Evolutionary conservation across 2,113 vertebrate genomes (phyloP), one percentile per base, ranked within the genome.

Genomic region (Strix aluco): DNA sequence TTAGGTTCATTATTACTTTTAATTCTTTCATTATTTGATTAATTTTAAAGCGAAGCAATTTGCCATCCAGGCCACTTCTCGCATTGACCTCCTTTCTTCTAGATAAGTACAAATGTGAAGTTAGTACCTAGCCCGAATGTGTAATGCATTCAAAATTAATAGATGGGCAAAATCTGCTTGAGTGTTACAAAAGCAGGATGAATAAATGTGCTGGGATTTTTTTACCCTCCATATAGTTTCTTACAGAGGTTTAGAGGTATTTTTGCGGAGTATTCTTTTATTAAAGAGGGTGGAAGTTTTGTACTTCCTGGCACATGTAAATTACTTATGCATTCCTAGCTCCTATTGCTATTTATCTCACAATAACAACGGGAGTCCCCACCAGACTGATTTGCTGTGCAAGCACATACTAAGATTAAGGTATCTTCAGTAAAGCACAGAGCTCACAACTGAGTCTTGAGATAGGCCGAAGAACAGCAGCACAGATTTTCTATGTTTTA

Each of bases 21-120:
- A 90, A 84, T 94, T 83, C 54, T 79, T 95, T 80, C 51, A 71
- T 69, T 94, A 77, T 92, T 95, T 94, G 69, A 66, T 81, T 83
- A 86, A 77, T 26, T 80, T 82, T 36, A 73, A 87, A 77, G 18
- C 0, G 3, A 59, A 88, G 62, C 38, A 75, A 20, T 73, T 95
- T 89, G 6, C 54, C 42, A 86, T 49, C 29, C 63, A 66, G 67
- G n/a, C 77, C 29, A 80, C 7, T 82, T 91, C 65, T 34, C 70
- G 26, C 49, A 70, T 2, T 96, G 84, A 92, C 84, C 54, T 87
- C 36, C 8, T 95, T 92, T 91, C 49, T 77, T 78, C 38, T 82
- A 82, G 40, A 32, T 58, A 80, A 86, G 81, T 88, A 71, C 29
- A 87, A 92, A 91, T 67, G n/a, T 70, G 49, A 70, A 62, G 49